phyloP scores from a whole-genome alignment of 2,797 vertebrate species.

The Enteromius viviparus region DNA sequence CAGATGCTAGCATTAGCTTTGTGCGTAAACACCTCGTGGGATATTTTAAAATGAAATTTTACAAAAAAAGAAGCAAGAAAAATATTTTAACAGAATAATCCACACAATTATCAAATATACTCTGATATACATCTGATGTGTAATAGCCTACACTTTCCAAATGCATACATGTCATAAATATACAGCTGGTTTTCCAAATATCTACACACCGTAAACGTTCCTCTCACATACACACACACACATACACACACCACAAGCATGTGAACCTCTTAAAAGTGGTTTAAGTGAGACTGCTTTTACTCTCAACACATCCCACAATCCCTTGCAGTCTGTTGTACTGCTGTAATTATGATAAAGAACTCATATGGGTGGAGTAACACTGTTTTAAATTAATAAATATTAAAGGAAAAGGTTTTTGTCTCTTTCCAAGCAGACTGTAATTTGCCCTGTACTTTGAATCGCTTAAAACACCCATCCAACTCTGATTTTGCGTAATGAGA shows the following conservation, averaged over 20 bases:
- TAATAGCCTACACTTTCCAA: slow-evolving; percentile 58
- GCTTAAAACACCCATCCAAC: slow-evolving; percentile 1
- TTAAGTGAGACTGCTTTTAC: neutral
- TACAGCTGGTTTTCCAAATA: slow-evolving; percentile 42
- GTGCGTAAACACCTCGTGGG: slow-evolving; percentile 63
- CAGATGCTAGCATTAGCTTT: slow-evolving; percentile 67
- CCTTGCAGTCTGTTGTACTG: slow-evolving; percentile 40
- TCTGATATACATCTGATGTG: slow-evolving; percentile 54
- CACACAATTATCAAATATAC: slow-evolving; percentile 56
- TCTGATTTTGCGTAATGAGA: neutral
- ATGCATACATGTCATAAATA: slow-evolving; percentile 57
- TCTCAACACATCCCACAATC: slow-evolving; percentile 43
- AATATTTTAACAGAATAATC: slow-evolving; percentile 36
- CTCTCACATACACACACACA: slow-evolving; percentile 21
- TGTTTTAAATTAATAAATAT: slow-evolving; percentile 54
- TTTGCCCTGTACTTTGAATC: slow-evolving; percentile 40
- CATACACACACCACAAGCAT: slow-evolving; percentile 43
- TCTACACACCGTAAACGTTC: slow-evolving; percentile 55
- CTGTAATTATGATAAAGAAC: slow-evolving; percentile 21
- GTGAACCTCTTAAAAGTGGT: slow-evolving; percentile 48
- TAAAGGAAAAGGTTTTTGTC: neutral
- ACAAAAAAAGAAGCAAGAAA: slow-evolving; percentile 45
- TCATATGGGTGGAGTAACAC: slow-evolving; percentile 61
- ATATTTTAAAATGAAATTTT: slow-evolving; percentile 60
- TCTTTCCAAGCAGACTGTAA: slow-evolving; percentile 45